Evolutionary conservation across 2,888 invertebrate genomes (phyloP).

Genomic region (Lasioglossum figueresi): DNA sequence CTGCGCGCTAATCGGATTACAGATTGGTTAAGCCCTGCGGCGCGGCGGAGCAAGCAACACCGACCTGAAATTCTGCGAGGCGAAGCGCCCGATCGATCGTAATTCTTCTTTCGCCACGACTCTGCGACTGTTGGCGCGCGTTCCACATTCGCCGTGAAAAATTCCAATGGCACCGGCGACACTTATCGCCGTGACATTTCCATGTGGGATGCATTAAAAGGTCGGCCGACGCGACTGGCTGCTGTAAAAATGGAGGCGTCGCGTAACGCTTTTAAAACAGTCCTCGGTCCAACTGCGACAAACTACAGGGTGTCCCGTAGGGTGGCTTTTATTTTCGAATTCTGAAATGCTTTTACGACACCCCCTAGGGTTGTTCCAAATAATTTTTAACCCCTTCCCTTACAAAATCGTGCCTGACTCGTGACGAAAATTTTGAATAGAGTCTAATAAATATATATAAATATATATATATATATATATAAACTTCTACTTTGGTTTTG

Average conservation of each 20-base stretch:
- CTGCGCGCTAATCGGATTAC: not conserved
- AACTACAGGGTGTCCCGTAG: not conserved
- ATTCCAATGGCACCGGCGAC: conserved; percentile 8
- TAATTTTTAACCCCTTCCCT: too few relatives aligned
- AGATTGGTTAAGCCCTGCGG: not conserved
- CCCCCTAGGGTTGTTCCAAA: too few relatives aligned
- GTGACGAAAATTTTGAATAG: too few relatives aligned
- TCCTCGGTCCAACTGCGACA: not conserved
- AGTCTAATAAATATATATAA: too few relatives aligned
- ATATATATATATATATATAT: too few relatives aligned
- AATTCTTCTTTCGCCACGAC: not conserved
- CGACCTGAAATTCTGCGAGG: not conserved
- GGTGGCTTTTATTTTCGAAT: too few relatives aligned
- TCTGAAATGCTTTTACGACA: too few relatives aligned
- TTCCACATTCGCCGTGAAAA: not conserved
- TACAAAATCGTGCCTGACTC: too few relatives aligned
- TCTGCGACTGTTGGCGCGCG: not conserved
- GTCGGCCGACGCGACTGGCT: not conserved
- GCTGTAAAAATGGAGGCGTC: not conserved
- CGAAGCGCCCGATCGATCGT: not conserved
- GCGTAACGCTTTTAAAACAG: not conserved
- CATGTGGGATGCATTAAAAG: conserved; percentile 13
- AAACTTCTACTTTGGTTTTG: too few relatives aligned
- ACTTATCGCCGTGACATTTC: conserved; percentile 8
- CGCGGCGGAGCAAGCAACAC: not conserved